Conservation (phyloP, 2,113 vertebrate genomes). For the Clarias macrocephalus region DNA sequence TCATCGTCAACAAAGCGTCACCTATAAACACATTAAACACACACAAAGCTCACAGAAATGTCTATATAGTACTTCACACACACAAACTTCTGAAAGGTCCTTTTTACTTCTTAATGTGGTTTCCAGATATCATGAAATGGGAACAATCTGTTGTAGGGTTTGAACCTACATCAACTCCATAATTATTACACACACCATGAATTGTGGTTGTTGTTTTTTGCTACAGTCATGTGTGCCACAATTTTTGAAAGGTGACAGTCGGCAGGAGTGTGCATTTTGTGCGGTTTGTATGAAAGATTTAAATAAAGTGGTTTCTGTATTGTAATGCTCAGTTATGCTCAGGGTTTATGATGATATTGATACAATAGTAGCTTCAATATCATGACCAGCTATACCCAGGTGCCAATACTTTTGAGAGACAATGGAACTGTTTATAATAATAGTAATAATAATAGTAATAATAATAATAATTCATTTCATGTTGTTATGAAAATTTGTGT, state of each 20-base stretch:
- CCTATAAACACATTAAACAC: not conserved
- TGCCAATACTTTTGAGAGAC: not conserved
- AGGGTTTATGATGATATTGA: too few relatives aligned
- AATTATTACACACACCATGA: not conserved
- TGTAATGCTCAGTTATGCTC: too few relatives aligned
- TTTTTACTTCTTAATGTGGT: not conserved
- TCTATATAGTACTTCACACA: not conserved
- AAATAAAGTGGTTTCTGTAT: too few relatives aligned
- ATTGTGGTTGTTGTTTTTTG: not conserved
- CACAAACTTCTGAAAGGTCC: not conserved
- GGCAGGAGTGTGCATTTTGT: too few relatives aligned
- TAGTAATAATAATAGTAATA: not conserved
- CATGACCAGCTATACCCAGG: not conserved
- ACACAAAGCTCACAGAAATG: not conserved
- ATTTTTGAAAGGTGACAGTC: too few relatives aligned
- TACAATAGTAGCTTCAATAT: too few relatives aligned
- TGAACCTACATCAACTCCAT: not conserved
- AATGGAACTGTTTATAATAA: not conserved
- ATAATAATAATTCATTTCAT: too few relatives aligned
- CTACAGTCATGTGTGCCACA: too few relatives aligned
- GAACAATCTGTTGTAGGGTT: not conserved
- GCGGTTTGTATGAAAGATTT: too few relatives aligned
- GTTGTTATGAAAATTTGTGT: not conserved
- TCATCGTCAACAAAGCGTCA: not conserved
- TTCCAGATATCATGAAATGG: not conserved